Evolutionary conservation across 2,113 vertebrate species (phyloP).

Genomic region (Alces alces): DNA sequence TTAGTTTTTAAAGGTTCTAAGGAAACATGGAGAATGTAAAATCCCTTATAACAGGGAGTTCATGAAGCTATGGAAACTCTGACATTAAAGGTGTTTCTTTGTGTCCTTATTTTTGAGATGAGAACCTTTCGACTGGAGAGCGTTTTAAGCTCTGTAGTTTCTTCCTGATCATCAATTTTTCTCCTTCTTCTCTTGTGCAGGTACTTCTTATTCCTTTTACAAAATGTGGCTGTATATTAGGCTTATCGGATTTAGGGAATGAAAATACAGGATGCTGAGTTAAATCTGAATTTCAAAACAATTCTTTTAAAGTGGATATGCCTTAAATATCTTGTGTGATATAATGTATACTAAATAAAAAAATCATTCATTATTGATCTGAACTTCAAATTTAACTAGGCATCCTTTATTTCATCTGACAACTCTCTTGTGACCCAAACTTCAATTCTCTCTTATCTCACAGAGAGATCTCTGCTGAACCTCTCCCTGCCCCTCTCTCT

Average conservation of each 20-base stretch:
- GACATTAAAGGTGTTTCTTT: not conserved
- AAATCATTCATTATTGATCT: not conserved
- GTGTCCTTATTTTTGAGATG: not conserved
- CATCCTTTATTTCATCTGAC: not conserved
- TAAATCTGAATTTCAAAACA: not conserved
- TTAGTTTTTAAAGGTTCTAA: not conserved
- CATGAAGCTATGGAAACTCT: not conserved
- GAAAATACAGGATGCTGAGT: not conserved
- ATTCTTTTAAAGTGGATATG: not conserved
- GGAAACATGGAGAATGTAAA: not conserved
- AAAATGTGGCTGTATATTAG: not conserved
- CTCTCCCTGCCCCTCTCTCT: fast-evolving
- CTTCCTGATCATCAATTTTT: not conserved
- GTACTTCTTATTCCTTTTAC: not conserved
- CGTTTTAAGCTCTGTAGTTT: not conserved
- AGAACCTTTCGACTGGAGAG: not conserved
- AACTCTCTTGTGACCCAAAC: not conserved
- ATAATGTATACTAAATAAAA: not conserved
- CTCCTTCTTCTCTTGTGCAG: not conserved
- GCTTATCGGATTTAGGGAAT: not conserved
- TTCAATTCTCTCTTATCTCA: not conserved
- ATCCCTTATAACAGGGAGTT: not conserved
- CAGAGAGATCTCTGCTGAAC: not conserved
- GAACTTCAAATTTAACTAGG: not conserved
- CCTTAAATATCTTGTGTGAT: not conserved